phyloP scores from a whole-genome alignment of 2,888 invertebrate species.

The Cephus runcator region DNA sequence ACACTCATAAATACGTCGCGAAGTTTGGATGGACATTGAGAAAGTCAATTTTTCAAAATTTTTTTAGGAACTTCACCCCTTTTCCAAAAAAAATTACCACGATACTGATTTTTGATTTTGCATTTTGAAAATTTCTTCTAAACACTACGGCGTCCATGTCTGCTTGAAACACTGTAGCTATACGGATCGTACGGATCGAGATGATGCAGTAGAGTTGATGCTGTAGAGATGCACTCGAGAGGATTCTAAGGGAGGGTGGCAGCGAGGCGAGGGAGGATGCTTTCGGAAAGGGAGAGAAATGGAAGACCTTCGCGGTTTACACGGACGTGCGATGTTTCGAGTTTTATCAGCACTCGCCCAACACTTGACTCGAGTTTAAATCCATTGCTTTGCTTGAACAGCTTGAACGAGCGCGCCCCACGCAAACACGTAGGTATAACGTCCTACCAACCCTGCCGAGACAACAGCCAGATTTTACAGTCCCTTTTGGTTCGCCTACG shows the following conservation, averaged over 20 bases:
- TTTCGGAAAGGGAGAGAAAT: slow-evolving; percentile 6
- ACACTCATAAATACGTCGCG: not conserved
- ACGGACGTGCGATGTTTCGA: slow-evolving; percentile 44
- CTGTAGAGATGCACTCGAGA: slow-evolving; percentile 7
- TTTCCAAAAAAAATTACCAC: too few species aligned
- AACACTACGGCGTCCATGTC: too few species aligned
- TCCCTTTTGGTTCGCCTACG: slow-evolving; percentile 29
- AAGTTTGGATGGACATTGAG: too few species aligned
- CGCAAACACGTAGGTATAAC: slow-evolving; percentile 11
- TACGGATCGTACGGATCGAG: not conserved
- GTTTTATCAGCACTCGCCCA: slow-evolving; percentile 48
- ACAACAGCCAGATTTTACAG: slow-evolving; percentile 38
- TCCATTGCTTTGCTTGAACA: slow-evolving; percentile 40
- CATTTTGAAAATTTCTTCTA: too few species aligned
- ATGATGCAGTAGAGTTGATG: not conserved
- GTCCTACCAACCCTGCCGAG: slow-evolving; percentile 16
- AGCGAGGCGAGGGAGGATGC: not conserved
- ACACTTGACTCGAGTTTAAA: slow-evolving; percentile 54
- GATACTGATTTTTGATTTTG: too few species aligned
- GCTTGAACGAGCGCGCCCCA: slow-evolving; percentile 22
- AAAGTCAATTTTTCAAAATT: too few species aligned
- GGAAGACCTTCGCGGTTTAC: slow-evolving; percentile 32
- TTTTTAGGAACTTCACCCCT: too few species aligned
- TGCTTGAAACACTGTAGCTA: too few species aligned
- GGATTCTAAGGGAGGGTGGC: slow-evolving; percentile 2